Conservation (phyloP, 2,888 invertebrate genomes). For the Thelaira solivaga region DNA sequence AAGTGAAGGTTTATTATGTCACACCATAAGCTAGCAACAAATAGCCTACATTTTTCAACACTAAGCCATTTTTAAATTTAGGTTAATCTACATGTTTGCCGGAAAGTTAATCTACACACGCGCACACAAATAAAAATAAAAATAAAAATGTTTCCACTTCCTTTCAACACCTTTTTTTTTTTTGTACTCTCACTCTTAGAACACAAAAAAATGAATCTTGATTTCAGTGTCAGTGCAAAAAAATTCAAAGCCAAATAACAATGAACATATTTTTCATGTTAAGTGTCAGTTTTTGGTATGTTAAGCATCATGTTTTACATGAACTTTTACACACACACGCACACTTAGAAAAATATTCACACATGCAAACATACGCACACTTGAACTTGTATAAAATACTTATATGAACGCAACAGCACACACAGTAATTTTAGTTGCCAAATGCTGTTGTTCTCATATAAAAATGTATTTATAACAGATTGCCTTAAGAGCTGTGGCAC, state of each 20-base stretch:
- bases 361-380: background rate
- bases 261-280: slow-evolving; percentile 50
- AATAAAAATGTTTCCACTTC: slow-evolving; percentile 40
- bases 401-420: background rate
- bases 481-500: background rate
- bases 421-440: background rate
- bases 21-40: background rate
- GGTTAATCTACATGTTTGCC: slow-evolving; percentile 12
- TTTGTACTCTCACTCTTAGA: background rate
- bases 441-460: too few species aligned
- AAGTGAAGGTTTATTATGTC: too few species aligned
- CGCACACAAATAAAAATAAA: slow-evolving; percentile 46
- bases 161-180: background rate
- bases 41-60: too few species aligned
- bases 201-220: background rate
- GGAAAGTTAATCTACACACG: background rate
- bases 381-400: slow-evolving; percentile 8
- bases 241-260: slow-evolving; percentile 21
- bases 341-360: too few species aligned
- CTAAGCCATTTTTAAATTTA: slow-evolving; percentile 9
- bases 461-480: background rate
- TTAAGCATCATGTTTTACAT: slow-evolving; percentile 37
- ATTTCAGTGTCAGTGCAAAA: background rate
- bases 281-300: slow-evolving; percentile 47
- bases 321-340: background rate